These are phyloP conservation scores for Aotus griseimembra DNA, from an alignment of 2,797 vertebrate species.

Conservation along the genomic window DNA sequence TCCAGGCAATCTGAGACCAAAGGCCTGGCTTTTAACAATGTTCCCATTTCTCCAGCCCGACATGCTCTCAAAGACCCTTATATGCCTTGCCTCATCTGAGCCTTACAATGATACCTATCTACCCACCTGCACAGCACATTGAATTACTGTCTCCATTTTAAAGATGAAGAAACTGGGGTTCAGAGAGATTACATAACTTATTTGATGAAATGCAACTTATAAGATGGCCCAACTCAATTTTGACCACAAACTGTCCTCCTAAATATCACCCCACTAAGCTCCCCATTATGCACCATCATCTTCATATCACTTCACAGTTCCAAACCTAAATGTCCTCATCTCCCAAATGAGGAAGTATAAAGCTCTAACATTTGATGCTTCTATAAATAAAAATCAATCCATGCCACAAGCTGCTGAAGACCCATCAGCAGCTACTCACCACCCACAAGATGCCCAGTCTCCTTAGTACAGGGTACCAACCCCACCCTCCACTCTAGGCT, in stretches of 20 bases:
- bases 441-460: not conserved
- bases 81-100: not conserved
- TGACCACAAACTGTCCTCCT: not conserved
- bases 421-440: not conserved
- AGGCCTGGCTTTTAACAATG: not conserved
- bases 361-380: not conserved
- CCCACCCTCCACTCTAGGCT: not conserved
- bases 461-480: not conserved
- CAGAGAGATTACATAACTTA: not conserved
- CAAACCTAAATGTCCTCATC: not conserved
- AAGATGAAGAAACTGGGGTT: not conserved
- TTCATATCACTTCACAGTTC: not conserved
- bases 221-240: not conserved
- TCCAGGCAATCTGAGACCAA: not conserved
- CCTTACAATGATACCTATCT: not conserved
- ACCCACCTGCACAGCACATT: too few species aligned
- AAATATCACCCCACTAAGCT: not conserved
- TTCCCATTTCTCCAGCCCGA: not conserved
- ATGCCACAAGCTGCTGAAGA: not conserved
- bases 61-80: not conserved
- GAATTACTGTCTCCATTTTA: not conserved
- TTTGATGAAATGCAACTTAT: not conserved
- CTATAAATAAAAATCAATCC: slow-evolving; percentile 10
- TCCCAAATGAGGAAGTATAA: not conserved
- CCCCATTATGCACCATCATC: not conserved